A percentile compares a stretch with the other conserved stretches of the same genome.
phyloP scores from a whole-genome alignment of 1,140 invertebrate genomes.

The Triops longicaudatus region DNA sequence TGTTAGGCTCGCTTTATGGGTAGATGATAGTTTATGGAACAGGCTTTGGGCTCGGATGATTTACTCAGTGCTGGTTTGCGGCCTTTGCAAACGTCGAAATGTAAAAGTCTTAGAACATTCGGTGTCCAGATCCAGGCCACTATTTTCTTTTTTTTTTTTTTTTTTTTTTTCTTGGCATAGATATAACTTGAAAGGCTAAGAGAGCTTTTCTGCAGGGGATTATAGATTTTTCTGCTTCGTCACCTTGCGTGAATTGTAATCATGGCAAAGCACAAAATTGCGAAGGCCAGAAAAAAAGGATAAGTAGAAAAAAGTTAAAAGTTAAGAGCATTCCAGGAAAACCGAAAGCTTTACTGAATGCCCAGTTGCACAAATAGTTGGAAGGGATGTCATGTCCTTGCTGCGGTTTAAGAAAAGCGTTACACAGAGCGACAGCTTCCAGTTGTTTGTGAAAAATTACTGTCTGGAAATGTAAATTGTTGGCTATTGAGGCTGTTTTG shows the following conservation, averaged over 20 bases:
- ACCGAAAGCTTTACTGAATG: not conserved
- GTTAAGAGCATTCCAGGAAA: not conserved
- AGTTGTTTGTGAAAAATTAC: conserved; percentile 8
- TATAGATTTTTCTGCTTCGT: not conserved
- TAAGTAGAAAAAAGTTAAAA: not conserved
- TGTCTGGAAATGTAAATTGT: conserved; percentile 12
- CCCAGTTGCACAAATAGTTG: not conserved
- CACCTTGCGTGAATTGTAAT: not conserved
- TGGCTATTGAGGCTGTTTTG: not conserved
- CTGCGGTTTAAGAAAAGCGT: not conserved
- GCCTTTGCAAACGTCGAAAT: not conserved
- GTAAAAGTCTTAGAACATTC: not conserved
- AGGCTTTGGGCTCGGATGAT: not conserved
- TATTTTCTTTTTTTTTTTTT: not conserved
- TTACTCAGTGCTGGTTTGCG: not conserved
- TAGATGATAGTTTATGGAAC: not conserved
- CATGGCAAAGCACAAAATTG: not conserved
- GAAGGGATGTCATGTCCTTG: not conserved
- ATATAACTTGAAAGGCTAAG: not conserved
- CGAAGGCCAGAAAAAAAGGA: not conserved
- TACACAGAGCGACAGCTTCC: not conserved
- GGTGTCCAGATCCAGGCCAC: not conserved
- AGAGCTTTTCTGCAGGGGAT: not conserved
- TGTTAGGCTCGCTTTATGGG: no score
- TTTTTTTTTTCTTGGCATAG: not conserved